phyloP scores from a whole-genome alignment of 2,888 invertebrate species.

The Acronicta aceris region DNA sequence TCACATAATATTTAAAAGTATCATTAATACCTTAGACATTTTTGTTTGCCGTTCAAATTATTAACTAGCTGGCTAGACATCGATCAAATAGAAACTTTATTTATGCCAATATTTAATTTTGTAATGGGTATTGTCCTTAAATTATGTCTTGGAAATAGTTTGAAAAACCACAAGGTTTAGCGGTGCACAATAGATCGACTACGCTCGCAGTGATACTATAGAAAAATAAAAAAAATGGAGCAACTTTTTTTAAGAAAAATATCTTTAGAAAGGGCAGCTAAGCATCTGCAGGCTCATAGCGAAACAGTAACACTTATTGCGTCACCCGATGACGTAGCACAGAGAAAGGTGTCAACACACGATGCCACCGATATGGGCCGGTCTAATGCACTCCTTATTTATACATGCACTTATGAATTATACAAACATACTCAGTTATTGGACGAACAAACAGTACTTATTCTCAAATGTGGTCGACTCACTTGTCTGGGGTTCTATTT shows the following conservation, averaged over 20 bases:
- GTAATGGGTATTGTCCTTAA: not conserved
- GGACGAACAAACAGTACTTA: not conserved
- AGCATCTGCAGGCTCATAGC: slow-evolving; percentile 20
- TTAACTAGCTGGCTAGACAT: not conserved
- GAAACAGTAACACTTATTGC: slow-evolving; percentile 50
- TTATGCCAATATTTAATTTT: slow-evolving; percentile 2
- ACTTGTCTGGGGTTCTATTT: not conserved
- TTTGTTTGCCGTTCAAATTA: not conserved
- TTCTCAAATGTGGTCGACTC: not conserved
- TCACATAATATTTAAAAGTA: slow-evolving; percentile 2
- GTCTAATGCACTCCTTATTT: slow-evolving; percentile 3
- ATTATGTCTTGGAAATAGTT: not conserved
- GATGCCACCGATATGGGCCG: slow-evolving; percentile 26
- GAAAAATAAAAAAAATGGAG: not conserved
- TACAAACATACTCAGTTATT: not conserved
- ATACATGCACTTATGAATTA: not conserved
- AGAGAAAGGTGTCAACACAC: slow-evolving; percentile 51
- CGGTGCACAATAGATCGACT: too few relatives aligned
- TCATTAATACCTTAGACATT: slow-evolving; percentile 3
- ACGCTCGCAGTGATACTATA: too few relatives aligned
- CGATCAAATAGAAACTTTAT: not conserved
- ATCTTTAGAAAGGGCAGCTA: slow-evolving; percentile 44
- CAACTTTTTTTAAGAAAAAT: not conserved
- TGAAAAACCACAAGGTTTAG: too few relatives aligned
- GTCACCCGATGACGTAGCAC: slow-evolving; percentile 44